phyloP scores from a whole-genome alignment of 2,113 vertebrate species.

The Machaerirhynchus nigripectus region DNA sequence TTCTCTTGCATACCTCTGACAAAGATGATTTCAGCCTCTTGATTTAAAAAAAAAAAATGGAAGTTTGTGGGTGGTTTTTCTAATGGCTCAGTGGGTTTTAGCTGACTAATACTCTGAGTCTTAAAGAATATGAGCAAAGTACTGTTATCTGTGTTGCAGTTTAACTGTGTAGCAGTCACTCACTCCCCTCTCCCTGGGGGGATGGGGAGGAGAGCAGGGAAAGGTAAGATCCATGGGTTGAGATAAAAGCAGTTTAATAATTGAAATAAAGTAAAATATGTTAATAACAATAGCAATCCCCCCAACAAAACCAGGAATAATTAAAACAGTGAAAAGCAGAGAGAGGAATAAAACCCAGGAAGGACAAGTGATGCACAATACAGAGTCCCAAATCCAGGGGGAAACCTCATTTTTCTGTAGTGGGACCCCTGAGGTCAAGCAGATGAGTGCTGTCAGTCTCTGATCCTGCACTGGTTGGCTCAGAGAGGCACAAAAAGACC shows the following conservation, averaged over 20 bases:
- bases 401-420: neutral
- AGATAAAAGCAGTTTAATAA: neutral
- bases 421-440: neutral
- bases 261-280: neutral
- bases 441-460: neutral
- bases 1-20: neutral
- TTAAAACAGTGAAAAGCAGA: neutral
- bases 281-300: neutral
- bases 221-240: neutral
- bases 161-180: neutral
- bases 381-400: neutral
- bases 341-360: neutral
- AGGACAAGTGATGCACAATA: neutral
- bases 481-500: neutral
- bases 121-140: neutral
- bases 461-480: neutral
- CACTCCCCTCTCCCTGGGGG: neutral
- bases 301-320: neutral
- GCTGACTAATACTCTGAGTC: slow-evolving; percentile 47
- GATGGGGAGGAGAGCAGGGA: neutral
- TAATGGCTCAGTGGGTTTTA: slow-evolving; percentile 45
- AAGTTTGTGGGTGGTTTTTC: slow-evolving; percentile 51
- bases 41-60: neutral
- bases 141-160: neutral
- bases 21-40: neutral